phyloP scores from a whole-genome alignment of 2,888 invertebrate species.

The Hydrotaea cyrtoneurina region DNA sequence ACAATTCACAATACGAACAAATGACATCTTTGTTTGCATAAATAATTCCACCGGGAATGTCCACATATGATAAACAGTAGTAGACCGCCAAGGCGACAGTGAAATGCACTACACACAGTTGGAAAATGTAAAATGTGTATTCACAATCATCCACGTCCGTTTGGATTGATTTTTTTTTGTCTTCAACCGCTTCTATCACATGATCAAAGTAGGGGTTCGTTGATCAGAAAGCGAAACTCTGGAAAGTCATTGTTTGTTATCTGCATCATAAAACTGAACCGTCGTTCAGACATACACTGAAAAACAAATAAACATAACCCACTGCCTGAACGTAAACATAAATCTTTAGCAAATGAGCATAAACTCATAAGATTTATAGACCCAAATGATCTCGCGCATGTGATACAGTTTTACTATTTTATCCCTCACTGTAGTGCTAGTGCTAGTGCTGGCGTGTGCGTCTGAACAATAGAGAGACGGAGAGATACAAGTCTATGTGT shows the following conservation, averaged over 20 bases:
- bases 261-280: neutral
- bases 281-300: neutral
- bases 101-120: conserved; percentile 1
- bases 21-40: conserved; percentile 4
- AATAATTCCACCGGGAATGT: neutral
- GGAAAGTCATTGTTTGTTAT: neutral
- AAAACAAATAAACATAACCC: conserved; percentile 31
- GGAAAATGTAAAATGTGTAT: neutral
- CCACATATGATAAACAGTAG: neutral
- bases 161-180: neutral
- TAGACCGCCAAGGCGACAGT: neutral
- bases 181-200: neutral
- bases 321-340: conserved; percentile 4
- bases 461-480: neutral
- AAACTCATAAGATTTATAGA: conserved; percentile 32
- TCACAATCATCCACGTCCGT: neutral
- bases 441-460: neutral
- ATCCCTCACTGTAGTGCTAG: conserved; percentile 3
- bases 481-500: neutral
- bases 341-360: conserved; percentile 19
- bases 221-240: neutral
- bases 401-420: conserved; percentile 19
- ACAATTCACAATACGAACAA: neutral
- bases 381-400: neutral
- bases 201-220: neutral